Conservation (phyloP, 2,888 invertebrate species). For the Pachycephus smyrnensis region DNA sequence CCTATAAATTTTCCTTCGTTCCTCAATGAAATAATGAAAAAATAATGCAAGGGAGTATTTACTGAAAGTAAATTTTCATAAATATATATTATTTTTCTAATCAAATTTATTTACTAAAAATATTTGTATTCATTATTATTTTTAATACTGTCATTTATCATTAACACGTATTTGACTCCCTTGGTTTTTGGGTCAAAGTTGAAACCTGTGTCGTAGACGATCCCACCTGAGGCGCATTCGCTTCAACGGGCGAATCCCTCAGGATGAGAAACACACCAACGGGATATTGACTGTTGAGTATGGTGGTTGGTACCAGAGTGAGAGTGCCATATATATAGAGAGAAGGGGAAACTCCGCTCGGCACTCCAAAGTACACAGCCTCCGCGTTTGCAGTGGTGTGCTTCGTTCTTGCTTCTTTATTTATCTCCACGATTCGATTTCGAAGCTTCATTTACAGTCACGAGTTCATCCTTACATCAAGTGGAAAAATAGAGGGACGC, state of each 20-base stretch:
- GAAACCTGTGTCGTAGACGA: neutral
- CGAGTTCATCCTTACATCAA: conserved; percentile 18
- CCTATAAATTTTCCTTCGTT: neutral
- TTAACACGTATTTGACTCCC: neutral
- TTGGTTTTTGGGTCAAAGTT: neutral
- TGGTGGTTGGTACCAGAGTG: conserved; percentile 37
- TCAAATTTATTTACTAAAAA: neutral
- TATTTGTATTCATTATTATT: neutral
- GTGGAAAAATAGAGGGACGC: neutral
- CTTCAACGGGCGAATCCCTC: conserved; percentile 13
- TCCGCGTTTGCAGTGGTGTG: conserved; percentile 61
- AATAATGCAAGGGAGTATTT: neutral
- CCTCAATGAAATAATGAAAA: neutral
- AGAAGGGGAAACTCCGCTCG: conserved; percentile 59
- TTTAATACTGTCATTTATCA: neutral
- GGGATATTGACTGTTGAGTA: conserved; percentile 12
- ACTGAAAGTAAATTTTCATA: neutral
- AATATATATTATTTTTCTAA: neutral
- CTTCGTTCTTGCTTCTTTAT: conserved; percentile 43
- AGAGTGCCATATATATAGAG: conserved; percentile 56
- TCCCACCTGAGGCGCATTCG: neutral
- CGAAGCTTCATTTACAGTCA: neutral
- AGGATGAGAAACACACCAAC: conserved; percentile 11
- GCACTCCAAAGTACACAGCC: conserved; percentile 63
- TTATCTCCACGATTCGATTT: conserved; percentile 34